phyloP scores from a whole-genome alignment of 2,888 invertebrate genomes.

The Drosophila prolongata region DNA sequence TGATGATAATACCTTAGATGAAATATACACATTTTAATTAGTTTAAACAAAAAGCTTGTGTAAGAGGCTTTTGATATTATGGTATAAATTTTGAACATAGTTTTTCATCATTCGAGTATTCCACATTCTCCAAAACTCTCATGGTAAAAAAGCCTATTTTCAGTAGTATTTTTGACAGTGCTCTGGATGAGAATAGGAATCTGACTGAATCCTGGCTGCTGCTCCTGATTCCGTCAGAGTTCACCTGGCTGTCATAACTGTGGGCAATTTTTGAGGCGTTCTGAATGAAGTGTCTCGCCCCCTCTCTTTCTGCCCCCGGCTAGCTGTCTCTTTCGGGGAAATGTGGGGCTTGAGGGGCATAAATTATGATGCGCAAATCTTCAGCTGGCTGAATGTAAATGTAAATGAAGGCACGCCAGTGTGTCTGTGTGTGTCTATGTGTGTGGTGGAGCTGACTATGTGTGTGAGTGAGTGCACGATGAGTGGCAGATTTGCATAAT shows the following conservation, averaged over 20 bases:
- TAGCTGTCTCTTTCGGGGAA: slow-evolving; percentile 36
- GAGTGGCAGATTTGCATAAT: slow-evolving; percentile 79
- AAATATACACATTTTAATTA: too few relatives aligned
- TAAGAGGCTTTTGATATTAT: too few relatives aligned
- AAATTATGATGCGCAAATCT: slow-evolving; percentile 80
- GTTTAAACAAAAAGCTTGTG: too few relatives aligned
- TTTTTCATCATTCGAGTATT: too few relatives aligned
- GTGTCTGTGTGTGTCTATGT: slow-evolving; percentile 15
- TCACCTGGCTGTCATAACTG: slow-evolving; percentile 58
- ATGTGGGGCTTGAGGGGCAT: slow-evolving; percentile 56
- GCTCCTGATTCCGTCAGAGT: slow-evolving; percentile 26
- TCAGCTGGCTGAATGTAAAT: slow-evolving; percentile 77
- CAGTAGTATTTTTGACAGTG: slow-evolving; percentile 15
- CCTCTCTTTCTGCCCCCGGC: neutral
- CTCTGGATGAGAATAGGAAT: slow-evolving; percentile 17
- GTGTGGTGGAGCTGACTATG: slow-evolving; percentile 5
- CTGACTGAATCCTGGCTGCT: slow-evolving; percentile 7
- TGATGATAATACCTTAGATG: too few relatives aligned
- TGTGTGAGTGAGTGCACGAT: slow-evolving; percentile 63
- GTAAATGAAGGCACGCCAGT: slow-evolving; percentile 71
- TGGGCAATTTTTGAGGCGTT: slow-evolving; percentile 76
- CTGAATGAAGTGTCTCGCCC: slow-evolving; percentile 66
- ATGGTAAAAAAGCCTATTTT: neutral
- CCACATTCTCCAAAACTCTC: too few relatives aligned
- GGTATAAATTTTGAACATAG: too few relatives aligned